phyloP scores from a whole-genome alignment of 2,113 vertebrate species.

The Plectropomus leopardus region DNA sequence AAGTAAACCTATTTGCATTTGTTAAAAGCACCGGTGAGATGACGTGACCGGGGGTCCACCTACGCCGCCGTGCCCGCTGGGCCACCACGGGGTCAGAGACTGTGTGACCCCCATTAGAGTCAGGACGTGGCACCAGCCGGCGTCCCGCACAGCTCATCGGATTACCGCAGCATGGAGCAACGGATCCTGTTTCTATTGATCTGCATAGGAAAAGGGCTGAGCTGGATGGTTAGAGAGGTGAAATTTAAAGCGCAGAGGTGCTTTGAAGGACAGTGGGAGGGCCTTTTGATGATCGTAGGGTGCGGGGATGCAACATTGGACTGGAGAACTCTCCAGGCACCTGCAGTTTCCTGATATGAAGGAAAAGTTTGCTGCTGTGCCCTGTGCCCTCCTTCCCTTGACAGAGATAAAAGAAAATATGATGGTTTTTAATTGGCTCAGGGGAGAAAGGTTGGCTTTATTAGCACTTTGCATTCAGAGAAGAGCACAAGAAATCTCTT shows the following conservation, averaged over 20 bases:
- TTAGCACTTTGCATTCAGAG: conserved; percentile 14
- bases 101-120: conserved; percentile 65
- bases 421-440: conserved; percentile 10
- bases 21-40: neutral
- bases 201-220: conserved; percentile 82
- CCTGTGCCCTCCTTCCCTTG: conserved; percentile 10
- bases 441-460: neutral
- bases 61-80: conserved; percentile 13
- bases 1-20: conserved; percentile 18
- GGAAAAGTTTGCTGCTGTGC: conserved; percentile 30
- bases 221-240: conserved; percentile 81
- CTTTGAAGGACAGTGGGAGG: conserved; percentile 82
- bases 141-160: conserved; percentile 69
- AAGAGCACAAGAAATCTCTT: neutral
- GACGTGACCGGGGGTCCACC: conserved; percentile 34
- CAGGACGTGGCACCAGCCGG: conserved; percentile 71
- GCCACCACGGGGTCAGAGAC: conserved; percentile 56
- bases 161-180: conserved; percentile 75
- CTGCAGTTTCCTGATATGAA: conserved; percentile 39
- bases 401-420: conserved; percentile 15
- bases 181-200: conserved; percentile 85
- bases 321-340: neutral
- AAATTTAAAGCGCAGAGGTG: conserved; percentile 83
- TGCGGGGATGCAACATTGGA: conserved; percentile 31
- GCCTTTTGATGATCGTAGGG: conserved; percentile 56